Conservation (phyloP, 1,140 invertebrate species). For the Neodiprion fabricii region DNA sequence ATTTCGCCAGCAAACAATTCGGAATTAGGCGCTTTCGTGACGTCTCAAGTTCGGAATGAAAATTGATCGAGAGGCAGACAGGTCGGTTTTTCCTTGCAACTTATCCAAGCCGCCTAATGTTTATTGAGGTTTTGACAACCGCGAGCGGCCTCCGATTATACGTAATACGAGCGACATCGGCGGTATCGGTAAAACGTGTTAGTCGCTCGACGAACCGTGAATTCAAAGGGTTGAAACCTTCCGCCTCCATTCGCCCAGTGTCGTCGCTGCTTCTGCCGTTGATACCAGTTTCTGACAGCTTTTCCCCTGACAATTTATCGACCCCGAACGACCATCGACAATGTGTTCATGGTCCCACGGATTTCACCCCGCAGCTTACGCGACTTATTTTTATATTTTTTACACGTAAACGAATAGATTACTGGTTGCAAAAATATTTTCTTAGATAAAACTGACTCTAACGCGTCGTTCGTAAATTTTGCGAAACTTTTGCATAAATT, state of each 20-base stretch:
- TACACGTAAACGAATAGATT: too few relatives aligned
- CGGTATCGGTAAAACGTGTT: background rate
- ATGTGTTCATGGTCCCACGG: constrained; percentile 4
- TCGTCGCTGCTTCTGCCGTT: background rate
- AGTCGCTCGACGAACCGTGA: constrained; percentile 1
- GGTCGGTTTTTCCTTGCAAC: background rate
- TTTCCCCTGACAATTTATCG: background rate
- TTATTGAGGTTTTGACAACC: background rate
- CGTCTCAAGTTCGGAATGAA: too few relatives aligned
- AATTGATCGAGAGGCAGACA: too few relatives aligned
- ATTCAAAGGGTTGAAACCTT: background rate
- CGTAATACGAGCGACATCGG: background rate
- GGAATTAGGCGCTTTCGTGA: too few relatives aligned
- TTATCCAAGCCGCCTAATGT: background rate
- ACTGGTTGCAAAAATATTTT: too few relatives aligned
- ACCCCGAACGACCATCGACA: background rate
- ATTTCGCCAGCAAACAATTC: too few relatives aligned
- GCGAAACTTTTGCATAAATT: too few relatives aligned
- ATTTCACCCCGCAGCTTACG: background rate
- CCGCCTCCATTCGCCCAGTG: background rate
- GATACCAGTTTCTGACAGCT: background rate
- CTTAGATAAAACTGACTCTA: too few relatives aligned
- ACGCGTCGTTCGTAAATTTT: too few relatives aligned
- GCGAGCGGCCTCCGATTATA: too few relatives aligned
- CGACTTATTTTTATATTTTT: too few relatives aligned